Evolutionary conservation across 2,113 vertebrate species (phyloP), one percentile per base, ranked within the genome.

Genomic region (Albula glossodonta): DNA sequence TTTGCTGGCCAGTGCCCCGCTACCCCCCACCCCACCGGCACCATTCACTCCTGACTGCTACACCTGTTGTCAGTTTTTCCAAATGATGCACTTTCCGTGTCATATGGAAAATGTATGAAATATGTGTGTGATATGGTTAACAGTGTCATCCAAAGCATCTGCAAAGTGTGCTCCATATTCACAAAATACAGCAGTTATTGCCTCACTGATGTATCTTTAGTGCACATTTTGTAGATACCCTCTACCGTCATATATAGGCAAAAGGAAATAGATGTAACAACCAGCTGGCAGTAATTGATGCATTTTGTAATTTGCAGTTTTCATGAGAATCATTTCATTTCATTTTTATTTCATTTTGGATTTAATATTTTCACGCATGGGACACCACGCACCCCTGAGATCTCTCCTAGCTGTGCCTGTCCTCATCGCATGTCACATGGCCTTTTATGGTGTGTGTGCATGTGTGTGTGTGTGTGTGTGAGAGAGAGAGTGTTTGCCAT

Each of bases 391-490:
- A 11, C 60, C 60, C 60, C 60, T 66, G 60, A 66, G 74, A 78
- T 74, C 83, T 89, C 80, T 50, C 49, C 78, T 22, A 52, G 80
- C 84, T 90, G 87, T 88, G 83, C 80, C 86, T 88, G 89, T 84
- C 53, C 66, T 87, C 90, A 87, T 83, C 80, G 88, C 90, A 88
- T 86, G 22, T 83, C 85, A 86, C 86, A 81, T 84, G 60, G 79
- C 70, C 0, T 57, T 70, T 41, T 41, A 88, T 83, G 53, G 53
- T 66, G 11, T 82, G 51, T 84, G 82, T 80, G 82, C 52, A 19
- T 81, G 85, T 5, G 79, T 77, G 74, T 66, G 87, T 82, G 66
- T 85, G 51, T 83, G 85, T 66, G 88, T 13, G 78, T 13, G 81
- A 51, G 31, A 25, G 77, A 6, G 11, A 48, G 83, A 81, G 85